Evolutionary conservation across 1,140 invertebrate genomes (phyloP).

Genomic region (Cherax destructor): DNA sequence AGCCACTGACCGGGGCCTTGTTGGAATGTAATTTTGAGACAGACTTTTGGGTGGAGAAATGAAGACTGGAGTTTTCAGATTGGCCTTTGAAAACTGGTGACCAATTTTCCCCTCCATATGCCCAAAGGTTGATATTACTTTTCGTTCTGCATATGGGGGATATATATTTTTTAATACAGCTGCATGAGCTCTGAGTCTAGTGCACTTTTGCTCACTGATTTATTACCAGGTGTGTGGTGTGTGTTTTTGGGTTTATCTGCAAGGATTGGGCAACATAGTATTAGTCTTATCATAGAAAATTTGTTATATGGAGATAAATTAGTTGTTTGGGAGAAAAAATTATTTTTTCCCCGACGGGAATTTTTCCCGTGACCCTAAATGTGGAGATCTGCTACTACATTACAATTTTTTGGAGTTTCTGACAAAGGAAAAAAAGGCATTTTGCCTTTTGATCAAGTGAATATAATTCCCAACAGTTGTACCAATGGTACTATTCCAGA

Average conservation of each 20-base stretch:
- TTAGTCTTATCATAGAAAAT: constrained; percentile 19
- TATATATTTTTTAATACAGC: constrained; percentile 41
- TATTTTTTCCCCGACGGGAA: constrained; percentile 22
- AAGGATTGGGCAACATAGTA: constrained; percentile 22
- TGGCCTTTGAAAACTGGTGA: constrained; percentile 30
- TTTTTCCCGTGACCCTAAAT: constrained; percentile 22
- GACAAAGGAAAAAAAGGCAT: constrained; percentile 36
- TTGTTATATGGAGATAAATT: background rate
- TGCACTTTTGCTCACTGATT: constrained; percentile 19
- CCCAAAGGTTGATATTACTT: constrained; percentile 47
- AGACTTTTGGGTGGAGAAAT: constrained; percentile 59
- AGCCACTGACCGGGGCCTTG: constrained; percentile 48
- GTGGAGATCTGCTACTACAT: background rate
- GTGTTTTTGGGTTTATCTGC: constrained; percentile 59
- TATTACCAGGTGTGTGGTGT: constrained; percentile 17
- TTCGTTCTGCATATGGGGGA: constrained; percentile 38
- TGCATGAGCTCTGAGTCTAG: background rate
- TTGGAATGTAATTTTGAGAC: constrained; percentile 54
- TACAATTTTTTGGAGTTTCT: constrained; percentile 34
- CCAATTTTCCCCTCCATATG: constrained; percentile 37
- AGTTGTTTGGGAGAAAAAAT: background rate
- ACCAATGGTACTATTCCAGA: constrained; percentile 46
- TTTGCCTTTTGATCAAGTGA: constrained; percentile 54
- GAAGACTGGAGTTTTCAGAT: constrained; percentile 46
- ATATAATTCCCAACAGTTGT: constrained; percentile 14